Base-by-base conservation (phyloP, 2,797 vertebrate genomes). In the Microtus agrestis region DNA sequence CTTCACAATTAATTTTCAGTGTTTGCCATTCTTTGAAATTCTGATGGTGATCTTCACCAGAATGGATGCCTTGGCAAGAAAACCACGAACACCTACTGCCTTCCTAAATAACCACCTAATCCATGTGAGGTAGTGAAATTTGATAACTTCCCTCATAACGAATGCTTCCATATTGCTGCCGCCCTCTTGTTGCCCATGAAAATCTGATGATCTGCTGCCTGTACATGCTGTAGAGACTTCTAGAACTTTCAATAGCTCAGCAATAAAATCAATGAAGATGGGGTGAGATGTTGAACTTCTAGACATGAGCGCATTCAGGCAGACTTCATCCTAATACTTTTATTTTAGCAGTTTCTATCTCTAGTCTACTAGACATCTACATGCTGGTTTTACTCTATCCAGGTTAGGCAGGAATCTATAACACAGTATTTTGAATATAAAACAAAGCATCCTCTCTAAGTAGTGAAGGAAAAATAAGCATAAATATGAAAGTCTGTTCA, bases 401-500 rank as follows among this genome's bases (percentile, higher is more conserved):
- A 73, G 27, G 40, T 95, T 93, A 87, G 54, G n/a, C 69, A 46
- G 37, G 94, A 73, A 15, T 51, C 61, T 40, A 51, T 94, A 96
- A 91, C 77, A 94, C 15, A 3, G 43, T 25, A 56, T 12, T 82
- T 89, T 95, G 78, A 95, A 97, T 51, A 51, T 89, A 88, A 80
- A 95, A 96, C 10, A 94, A 95, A 96, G 54, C 27, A 4, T 19
- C 79, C 23, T 91, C 81, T n/a, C 78, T 51, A 63, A 97, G 89
- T 95, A 94, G 43, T 92, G 67, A 96, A 97, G 65, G 61, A 69
- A 97, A 94, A 85, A 84, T 95, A 95, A 65, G 73, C n/a, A 78
- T 92, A 97, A 94, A 88, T 96, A 81, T 61, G 81, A 95, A 98
- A 96, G 34, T 59, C 93, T 97, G 89, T 96, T 98, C 96, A 95